phyloP scores from a whole-genome alignment of 2,113 vertebrate genomes.

The Entomyzon cyanotis region DNA sequence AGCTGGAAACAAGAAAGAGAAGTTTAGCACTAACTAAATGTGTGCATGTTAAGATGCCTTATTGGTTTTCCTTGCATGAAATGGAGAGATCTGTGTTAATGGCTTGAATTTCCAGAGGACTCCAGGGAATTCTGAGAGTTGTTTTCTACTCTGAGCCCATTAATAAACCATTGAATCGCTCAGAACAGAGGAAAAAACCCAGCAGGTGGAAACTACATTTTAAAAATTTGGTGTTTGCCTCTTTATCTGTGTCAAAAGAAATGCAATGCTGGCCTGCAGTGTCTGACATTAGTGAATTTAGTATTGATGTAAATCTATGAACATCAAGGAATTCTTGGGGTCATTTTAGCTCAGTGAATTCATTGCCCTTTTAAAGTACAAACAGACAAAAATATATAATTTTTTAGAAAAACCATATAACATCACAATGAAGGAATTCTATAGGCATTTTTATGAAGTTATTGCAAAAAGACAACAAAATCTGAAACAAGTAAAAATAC shows the following conservation, averaged over 20 bases:
- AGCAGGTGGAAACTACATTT: background rate
- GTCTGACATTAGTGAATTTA: background rate
- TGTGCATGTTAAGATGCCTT: background rate
- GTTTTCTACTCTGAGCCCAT: background rate
- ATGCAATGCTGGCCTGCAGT: background rate
- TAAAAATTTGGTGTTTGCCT: background rate
- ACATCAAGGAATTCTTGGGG: background rate
- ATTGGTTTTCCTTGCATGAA: background rate
- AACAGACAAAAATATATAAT: background rate
- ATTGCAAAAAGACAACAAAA: background rate
- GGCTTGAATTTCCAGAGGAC: background rate
- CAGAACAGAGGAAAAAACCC: background rate
- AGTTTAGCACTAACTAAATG: background rate
- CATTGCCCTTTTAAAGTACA: background rate
- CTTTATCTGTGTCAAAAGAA: background rate
- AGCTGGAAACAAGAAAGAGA: background rate
- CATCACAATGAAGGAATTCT: background rate
- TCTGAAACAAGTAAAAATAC: background rate
- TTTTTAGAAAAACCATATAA: background rate
- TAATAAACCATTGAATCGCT: background rate
- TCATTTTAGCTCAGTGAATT: background rate
- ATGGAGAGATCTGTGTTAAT: background rate
- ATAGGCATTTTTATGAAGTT: background rate
- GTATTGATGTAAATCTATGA: background rate
- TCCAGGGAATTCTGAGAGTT: slow-evolving; percentile 6